Evolutionary conservation across 2,797 vertebrate species (phyloP), one percentile per base, ranked within the genome.

Genomic region (Knipowitschia caucasica): DNA sequence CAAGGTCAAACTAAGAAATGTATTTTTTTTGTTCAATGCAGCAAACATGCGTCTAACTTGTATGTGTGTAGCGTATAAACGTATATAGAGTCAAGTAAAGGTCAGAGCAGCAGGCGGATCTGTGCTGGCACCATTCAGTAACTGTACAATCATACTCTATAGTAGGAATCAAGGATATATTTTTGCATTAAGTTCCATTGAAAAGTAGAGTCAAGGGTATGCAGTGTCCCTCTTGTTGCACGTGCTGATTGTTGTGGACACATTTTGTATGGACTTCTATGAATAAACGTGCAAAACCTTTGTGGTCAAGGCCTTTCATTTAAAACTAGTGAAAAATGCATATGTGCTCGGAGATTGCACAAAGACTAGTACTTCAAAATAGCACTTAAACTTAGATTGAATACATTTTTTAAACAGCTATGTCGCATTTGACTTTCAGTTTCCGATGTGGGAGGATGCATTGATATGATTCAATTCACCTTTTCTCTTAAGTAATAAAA

Each of bases 261-360:
- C 29, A 55, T 76, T 83, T 81, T 50, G 69, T 70, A 79, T 77
- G 73, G 56, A 81, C 67, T 69, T 64, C 35, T 63, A 46, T 44
- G 21, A 86, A 79, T 88, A 89, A 87, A 89, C 57, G 35, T 61
- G 54, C 66, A 17, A 59, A 30, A 40, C 64, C 56, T 2, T 18
- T 42, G 7, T 33, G 23, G 9, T 8, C 15, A 17, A 9, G n/a
- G 6, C 7, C 5, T 27, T 25, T 27, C 14, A 17, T n/a, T 46
- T 11, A 29, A 44, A 26, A 14, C 21, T n/a, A n/a, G n/a, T n/a
- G n/a, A 20, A 10, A 18, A 20, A 20, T 38, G 2, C 10, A 38
- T 10, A 5, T 20, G 9, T 9, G 2, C n/a, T n/a, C n/a, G n/a
- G n/a, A n/a, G n/a, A n/a, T n/a, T n/a, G n/a, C n/a, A n/a, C n/a